These are phyloP conservation scores for Tachina lurida DNA, from an alignment of 2,888 invertebrate species.

Conservation along the genomic window DNA sequence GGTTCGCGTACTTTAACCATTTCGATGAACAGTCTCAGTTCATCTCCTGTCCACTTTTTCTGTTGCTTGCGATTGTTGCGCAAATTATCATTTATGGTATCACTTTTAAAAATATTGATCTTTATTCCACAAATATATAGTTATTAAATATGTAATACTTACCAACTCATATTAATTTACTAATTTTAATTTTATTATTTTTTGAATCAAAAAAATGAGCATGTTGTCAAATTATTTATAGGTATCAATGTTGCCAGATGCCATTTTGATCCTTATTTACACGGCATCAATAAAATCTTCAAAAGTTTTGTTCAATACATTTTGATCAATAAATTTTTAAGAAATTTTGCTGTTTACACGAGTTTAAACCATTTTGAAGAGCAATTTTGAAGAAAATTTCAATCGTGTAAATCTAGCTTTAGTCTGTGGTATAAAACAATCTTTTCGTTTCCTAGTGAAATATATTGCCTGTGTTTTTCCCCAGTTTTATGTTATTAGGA, in stretches of 20 bases:
- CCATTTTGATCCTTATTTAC: conserved; percentile 5
- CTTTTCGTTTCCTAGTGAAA: no score
- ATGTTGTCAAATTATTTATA: not conserved
- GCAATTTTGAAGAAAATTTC: conserved; percentile 23
- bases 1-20: no score
- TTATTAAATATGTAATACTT: not conserved
- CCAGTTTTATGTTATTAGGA: no score
- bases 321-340: not conserved
- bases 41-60: not conserved
- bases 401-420: conserved; percentile 8
- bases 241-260: conserved; percentile 1
- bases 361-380: conserved; percentile 3
- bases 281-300: conserved; percentile 9
- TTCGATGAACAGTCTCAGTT: no score
- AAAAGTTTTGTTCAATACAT: conserved; percentile 9
- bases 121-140: not conserved
- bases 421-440: no score
- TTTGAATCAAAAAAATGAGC: not conserved
- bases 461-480: no score
- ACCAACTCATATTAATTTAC: no score
- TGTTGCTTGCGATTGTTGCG: conserved; percentile 5
- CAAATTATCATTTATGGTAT: conserved; percentile 17
- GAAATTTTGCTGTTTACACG: conserved; percentile 13
- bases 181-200: no score
- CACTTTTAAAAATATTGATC: not conserved